Evolutionary conservation across 2,888 invertebrate genomes (phyloP), one percentile per base, ranked within the genome.

Genomic region (Drosophila robusta): DNA sequence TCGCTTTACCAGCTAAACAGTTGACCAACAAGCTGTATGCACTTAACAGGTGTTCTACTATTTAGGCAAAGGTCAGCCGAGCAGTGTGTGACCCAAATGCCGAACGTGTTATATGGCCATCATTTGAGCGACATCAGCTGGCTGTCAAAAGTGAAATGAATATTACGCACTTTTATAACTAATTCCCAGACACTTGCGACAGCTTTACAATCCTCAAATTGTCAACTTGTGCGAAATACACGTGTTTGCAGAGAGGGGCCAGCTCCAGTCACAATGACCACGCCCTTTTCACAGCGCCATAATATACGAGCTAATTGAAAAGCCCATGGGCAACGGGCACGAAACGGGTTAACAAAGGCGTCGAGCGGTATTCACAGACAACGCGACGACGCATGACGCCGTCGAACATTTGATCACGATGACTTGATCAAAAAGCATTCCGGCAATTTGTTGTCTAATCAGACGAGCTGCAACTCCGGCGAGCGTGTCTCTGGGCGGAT

Each of bases 311-410:
- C 67, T 79, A 70, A 74, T 70, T 76, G 62, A 70, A 47, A 47
- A 68, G 45, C 56, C 62, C 83, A 82, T 64, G 65, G 70, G 47
- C 77, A 82, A 79, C 62, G 65, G 70, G 47, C 77, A 76, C 22
- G 44, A 64, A 71, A 58, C 77, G 44, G 34, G 61, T 76, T 62
- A 61, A 41, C 52, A 54, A 39, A 41, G 18, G 36, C 50, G 39
- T 44, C 22, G 12, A 58, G 32, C 14, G 29, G 11, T 14, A 44
- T 29, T 38, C 34, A 24, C 44, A 75, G 68, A 60, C 63, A 45
- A 26, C 14, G 38, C 42, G 64, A 62, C 55, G 64, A 51, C 61
- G 34, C 22, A 41, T 41, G 47, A 47, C 54, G 36, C 9, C 7
- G 12, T 12, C 7, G 14, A 12, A 4, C 34, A 14, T 14, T 18